Base-by-base conservation (phyloP, 2,797 vertebrate genomes). In the Centropyge bicolor region DNA sequence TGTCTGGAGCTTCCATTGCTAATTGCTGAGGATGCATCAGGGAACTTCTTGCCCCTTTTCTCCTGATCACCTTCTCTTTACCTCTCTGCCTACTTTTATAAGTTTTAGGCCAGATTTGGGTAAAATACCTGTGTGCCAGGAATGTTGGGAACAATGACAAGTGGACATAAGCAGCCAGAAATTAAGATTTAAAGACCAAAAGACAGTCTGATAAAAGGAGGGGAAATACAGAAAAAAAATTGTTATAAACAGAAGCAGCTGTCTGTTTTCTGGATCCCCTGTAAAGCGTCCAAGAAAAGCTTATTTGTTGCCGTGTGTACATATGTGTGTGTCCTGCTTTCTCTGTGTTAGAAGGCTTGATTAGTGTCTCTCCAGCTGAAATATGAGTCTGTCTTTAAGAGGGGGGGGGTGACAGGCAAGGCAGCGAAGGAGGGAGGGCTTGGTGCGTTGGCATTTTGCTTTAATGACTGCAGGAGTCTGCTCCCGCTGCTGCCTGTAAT, bases 401-500 rank as follows among this genome's bases (percentile, higher is more conserved):
- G 69, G 71, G 81, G 71, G 81, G 27, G 74, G 81, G 74, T 80
- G 83, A 84, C 64, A 71, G 84, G 84, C 86, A 84, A 81, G 51
- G 74, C 86, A 77, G 65, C 24, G 46, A 83, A 73, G 67, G 83
- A 83, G 76, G 87, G 85, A 80, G 88, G 82, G 83, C 81, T 84
- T 82, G 83, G 86, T 92, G 91, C 86, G 79, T 87, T 91, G 93
- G 91, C 90, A 92, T 93, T 94, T 94, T 92, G 88, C 91, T 94
- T 94, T 94, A 94, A 94, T 92, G 91, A 93, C 92, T 92, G 88
- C 87, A 90, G 93, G 90, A 91, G 93, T 86, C 91, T 93, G 91
- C 91, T 94, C 93, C 92, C 89, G 80, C 92, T 92, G 91, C 91
- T 92, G 94, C 90, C 94, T 92, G 93, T 95, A 96, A 96, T 96